Conservation (phyloP, 2,888 invertebrate species). For the Amaurobius ferox region DNA sequence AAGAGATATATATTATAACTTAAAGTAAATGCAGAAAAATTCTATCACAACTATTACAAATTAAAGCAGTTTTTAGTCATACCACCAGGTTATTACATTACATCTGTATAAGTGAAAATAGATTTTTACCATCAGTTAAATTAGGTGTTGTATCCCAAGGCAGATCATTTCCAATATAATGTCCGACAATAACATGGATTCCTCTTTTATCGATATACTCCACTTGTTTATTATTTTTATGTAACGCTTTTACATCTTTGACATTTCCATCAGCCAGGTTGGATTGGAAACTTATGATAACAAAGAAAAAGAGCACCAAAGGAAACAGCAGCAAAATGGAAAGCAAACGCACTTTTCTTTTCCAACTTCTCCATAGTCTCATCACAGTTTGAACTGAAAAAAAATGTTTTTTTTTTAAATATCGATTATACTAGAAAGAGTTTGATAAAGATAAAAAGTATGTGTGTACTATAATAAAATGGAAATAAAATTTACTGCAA, state of each 20-base stretch:
- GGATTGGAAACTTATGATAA: constrained; percentile 29
- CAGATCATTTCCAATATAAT: constrained; percentile 88
- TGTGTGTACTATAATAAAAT: no score
- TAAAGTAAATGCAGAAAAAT: no score
- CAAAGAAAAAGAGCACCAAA: constrained; percentile 30
- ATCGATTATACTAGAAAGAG: no score
- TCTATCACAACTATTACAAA: no score
- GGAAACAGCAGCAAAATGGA: constrained; percentile 38
- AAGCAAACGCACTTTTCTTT: constrained; percentile 21
- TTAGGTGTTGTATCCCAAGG: constrained; percentile 81
- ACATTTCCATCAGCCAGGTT: constrained; percentile 30
- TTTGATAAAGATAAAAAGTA: no score
- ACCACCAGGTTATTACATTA: no score
- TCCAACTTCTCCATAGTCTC: constrained; percentile 60
- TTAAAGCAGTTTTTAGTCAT: no score
- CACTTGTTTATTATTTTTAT: constrained; percentile 78
- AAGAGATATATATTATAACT: no score
- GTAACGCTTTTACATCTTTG: constrained; percentile 15
- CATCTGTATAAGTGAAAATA: no score
- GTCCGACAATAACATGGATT: constrained; percentile 91
- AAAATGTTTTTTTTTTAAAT: no score
- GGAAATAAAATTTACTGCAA: no score
- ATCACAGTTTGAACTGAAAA: constrained; percentile 22
- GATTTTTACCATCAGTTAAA: constrained; percentile 85
- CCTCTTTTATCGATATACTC: constrained; percentile 86